Conservation (phyloP, 2,888 invertebrate genomes). For the Tetropium fuscum region DNA sequence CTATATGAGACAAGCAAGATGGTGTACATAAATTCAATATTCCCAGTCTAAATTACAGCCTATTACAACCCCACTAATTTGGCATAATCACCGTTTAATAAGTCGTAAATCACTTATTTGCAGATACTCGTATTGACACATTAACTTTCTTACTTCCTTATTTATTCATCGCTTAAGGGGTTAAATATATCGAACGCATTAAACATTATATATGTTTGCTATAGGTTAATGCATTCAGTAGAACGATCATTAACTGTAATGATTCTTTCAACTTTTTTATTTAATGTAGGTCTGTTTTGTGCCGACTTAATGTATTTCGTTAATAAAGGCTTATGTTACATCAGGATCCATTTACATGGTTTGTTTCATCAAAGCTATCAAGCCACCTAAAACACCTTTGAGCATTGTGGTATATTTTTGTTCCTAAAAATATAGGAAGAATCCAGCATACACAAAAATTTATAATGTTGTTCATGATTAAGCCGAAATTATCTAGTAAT, state of each 20-base stretch:
- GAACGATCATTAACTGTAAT: conserved; percentile 30
- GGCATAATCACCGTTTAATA: conserved; percentile 63
- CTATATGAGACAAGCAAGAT: conserved; percentile 41
- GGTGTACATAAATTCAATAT: conserved; percentile 34
- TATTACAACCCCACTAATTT: conserved; percentile 61
- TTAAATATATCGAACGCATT: conserved; percentile 29
- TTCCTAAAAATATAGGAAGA: too few relatives aligned
- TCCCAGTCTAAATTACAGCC: conserved; percentile 53
- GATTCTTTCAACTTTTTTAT: conserved; percentile 9
- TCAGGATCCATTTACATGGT: too few relatives aligned
- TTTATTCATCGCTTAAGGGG: conserved; percentile 33
- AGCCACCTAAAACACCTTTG: too few relatives aligned
- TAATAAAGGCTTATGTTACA: conserved; percentile 5
- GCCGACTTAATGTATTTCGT: conserved; percentile 16
- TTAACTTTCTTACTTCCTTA: conserved; percentile 50
- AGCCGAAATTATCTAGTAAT: too few relatives aligned
- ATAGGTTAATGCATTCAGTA: conserved; percentile 31
- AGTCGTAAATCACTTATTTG: conserved; percentile 60
- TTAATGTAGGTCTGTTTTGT: neutral
- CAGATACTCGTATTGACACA: conserved; percentile 59
- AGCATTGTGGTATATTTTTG: too few relatives aligned
- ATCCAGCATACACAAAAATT: too few relatives aligned
- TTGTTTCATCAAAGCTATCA: too few relatives aligned
- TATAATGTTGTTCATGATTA: too few relatives aligned
- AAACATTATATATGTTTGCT: conserved; percentile 28